Conservation (phyloP, 2,888 invertebrate species). For the Silvanus unidentatus region DNA sequence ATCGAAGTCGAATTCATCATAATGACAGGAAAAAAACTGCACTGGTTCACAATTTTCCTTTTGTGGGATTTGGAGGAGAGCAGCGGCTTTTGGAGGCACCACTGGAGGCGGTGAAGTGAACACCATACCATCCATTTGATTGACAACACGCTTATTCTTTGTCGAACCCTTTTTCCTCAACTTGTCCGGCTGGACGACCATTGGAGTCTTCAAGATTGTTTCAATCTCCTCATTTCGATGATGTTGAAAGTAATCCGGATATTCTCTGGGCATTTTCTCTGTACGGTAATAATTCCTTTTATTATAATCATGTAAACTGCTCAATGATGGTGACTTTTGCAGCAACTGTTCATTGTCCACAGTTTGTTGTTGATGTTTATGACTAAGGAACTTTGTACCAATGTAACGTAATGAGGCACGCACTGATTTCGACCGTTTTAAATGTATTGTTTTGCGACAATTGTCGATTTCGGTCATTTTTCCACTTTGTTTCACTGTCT, state of each 20-base stretch:
- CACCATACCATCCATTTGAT: conserved; percentile 24
- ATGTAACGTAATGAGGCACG: conserved; percentile 64
- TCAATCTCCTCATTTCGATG: conserved; percentile 24
- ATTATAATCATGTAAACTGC: conserved; percentile 20
- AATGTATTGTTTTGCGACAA: conserved; percentile 35
- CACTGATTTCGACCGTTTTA: conserved; percentile 63
- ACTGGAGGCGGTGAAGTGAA: conserved; percentile 46
- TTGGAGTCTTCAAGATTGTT: conserved; percentile 42
- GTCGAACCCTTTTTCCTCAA: conserved; percentile 16
- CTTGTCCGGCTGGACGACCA: conserved; percentile 20
- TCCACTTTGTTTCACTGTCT: conserved; percentile 19
- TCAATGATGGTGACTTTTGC: conserved; percentile 35
- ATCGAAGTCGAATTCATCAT: conserved; percentile 25
- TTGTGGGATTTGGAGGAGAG: conserved; percentile 53
- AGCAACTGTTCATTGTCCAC: conserved; percentile 21
- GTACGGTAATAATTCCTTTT: conserved; percentile 3
- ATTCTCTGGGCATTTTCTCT: not conserved
- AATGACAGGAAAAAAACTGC: conserved; percentile 6
- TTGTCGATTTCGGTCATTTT: conserved; percentile 41
- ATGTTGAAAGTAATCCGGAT: not conserved
- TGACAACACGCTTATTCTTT: conserved; percentile 22
- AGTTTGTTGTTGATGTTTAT: conserved; percentile 18
- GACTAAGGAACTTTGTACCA: conserved; percentile 52
- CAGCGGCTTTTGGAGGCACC: conserved; percentile 59
- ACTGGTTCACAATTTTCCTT: conserved; percentile 34